Conservation (phyloP, 2,888 invertebrate species). For the Melipona beecheii region DNA sequence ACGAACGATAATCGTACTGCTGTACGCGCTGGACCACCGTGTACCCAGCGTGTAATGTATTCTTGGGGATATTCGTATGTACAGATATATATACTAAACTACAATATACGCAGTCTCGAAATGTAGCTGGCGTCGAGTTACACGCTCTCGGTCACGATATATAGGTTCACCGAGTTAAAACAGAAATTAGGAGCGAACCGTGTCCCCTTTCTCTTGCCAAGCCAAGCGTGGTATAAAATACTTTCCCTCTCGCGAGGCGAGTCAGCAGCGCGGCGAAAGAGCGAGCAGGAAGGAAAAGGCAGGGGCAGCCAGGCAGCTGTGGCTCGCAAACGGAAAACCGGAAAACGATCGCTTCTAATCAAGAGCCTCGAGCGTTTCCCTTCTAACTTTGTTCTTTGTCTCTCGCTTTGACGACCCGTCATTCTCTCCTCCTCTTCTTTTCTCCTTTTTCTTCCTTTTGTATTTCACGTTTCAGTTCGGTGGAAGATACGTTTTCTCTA, state of each 20-base stretch:
- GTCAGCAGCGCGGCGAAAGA: slow-evolving; percentile 41
- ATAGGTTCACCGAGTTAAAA: slow-evolving; percentile 79
- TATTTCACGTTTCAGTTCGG: neutral
- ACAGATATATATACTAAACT: neutral
- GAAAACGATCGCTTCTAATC: slow-evolving; percentile 78
- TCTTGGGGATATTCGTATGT: neutral
- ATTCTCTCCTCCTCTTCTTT: neutral
- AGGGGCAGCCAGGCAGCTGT: slow-evolving; percentile 58
- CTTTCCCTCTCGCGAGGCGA: slow-evolving; percentile 82
- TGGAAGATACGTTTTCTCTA: slow-evolving; percentile 25
- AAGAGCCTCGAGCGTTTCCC: slow-evolving; percentile 62
- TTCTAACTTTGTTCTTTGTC: slow-evolving; percentile 43
- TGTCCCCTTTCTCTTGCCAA: slow-evolving; percentile 84
- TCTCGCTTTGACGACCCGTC: slow-evolving; percentile 9
- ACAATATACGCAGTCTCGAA: neutral
- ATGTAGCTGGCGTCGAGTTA: slow-evolving; percentile 52
- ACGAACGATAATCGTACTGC: slow-evolving; percentile 33
- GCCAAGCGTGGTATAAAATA: slow-evolving; percentile 84
- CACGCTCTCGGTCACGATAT: slow-evolving; percentile 58
- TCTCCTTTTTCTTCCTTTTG: neutral
- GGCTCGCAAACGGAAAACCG: slow-evolving; percentile 79
- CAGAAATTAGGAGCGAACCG: slow-evolving; percentile 84
- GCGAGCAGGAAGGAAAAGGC: slow-evolving; percentile 49
- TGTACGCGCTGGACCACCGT: slow-evolving; percentile 22
- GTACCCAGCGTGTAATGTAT: slow-evolving; percentile 3